phyloP scores from a whole-genome alignment of 1,140 invertebrate genomes.

The Octopus bimaculoides region DNA sequence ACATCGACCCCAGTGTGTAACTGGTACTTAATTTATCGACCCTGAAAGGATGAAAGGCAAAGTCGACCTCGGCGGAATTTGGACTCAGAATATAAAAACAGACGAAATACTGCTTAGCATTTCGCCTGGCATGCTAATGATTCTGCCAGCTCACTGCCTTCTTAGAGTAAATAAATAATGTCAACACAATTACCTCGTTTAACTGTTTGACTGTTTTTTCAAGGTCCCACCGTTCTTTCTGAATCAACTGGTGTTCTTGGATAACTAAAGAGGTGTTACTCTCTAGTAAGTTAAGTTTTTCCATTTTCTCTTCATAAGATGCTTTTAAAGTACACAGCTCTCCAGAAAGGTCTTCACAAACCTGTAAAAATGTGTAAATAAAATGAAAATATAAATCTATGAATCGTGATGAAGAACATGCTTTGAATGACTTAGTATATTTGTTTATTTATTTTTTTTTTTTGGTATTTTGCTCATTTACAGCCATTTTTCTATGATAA shows the following conservation, averaged over 20 bases:
- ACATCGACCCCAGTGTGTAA: too few relatives aligned
- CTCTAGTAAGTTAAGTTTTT: constrained; percentile 42
- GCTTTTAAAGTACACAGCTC: constrained; percentile 40
- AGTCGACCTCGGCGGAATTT: too few relatives aligned
- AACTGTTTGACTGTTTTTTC: constrained; percentile 38
- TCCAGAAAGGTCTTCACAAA: constrained; percentile 37
- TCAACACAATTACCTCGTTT: constrained; percentile 24
- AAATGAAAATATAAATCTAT: background rate
- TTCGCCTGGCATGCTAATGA: too few relatives aligned
- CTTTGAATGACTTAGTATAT: background rate
- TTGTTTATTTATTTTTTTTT: too few relatives aligned
- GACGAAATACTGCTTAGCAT: too few relatives aligned
- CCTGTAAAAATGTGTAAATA: constrained; percentile 21
- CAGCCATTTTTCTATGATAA: too few relatives aligned
- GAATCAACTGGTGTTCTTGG: constrained; percentile 37
- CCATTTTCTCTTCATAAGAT: constrained; percentile 42
- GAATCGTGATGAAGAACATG: background rate
- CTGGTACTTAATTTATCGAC: too few relatives aligned
- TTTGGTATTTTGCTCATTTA: too few relatives aligned
- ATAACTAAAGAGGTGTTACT: constrained; percentile 33
- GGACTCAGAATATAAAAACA: too few relatives aligned
- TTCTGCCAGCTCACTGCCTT: too few relatives aligned
- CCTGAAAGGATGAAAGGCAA: too few relatives aligned
- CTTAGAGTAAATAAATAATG: too few relatives aligned
- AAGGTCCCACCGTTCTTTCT: constrained; percentile 38